Evolutionary conservation across 2,113 vertebrate species (phyloP).

Genomic region (Eidolon helvum): DNA sequence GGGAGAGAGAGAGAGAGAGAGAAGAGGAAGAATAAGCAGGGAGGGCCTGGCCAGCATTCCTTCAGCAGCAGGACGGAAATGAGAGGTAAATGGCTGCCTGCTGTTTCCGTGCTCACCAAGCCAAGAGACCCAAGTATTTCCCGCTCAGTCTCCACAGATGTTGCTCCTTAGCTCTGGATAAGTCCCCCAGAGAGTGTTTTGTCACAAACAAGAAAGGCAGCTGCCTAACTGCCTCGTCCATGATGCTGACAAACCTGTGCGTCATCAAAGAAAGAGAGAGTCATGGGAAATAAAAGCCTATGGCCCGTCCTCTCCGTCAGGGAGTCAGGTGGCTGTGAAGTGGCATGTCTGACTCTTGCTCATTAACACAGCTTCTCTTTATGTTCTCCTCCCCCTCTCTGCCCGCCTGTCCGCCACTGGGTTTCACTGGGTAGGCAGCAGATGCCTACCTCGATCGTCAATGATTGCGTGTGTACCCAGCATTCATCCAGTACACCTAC

Average conservation of each 20-base stretch:
- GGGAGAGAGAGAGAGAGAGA: background rate
- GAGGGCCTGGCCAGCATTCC: background rate
- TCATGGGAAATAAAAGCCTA: background rate
- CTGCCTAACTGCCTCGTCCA: background rate
- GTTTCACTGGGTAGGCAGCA: background rate
- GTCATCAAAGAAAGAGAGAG: conserved; percentile 60
- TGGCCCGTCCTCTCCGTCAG: background rate
- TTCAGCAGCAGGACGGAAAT: background rate
- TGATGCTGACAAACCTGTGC: conserved; percentile 18
- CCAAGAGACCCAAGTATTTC: background rate
- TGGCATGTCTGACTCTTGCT: background rate
- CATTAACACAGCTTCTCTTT: background rate
- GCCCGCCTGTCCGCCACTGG: background rate
- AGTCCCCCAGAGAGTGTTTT: background rate
- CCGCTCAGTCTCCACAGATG: background rate
- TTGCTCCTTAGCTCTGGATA: background rate
- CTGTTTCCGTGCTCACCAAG: background rate
- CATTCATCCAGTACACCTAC: background rate
- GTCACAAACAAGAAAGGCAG: background rate
- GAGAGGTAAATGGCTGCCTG: background rate
- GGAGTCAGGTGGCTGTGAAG: background rate
- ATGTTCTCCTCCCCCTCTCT: background rate
- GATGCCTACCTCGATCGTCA: background rate
- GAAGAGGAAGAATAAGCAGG: background rate
- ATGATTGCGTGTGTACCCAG: background rate